Evolutionary conservation across 1,140 invertebrate species (phyloP).

Genomic region (Coptotermes formosanus): DNA sequence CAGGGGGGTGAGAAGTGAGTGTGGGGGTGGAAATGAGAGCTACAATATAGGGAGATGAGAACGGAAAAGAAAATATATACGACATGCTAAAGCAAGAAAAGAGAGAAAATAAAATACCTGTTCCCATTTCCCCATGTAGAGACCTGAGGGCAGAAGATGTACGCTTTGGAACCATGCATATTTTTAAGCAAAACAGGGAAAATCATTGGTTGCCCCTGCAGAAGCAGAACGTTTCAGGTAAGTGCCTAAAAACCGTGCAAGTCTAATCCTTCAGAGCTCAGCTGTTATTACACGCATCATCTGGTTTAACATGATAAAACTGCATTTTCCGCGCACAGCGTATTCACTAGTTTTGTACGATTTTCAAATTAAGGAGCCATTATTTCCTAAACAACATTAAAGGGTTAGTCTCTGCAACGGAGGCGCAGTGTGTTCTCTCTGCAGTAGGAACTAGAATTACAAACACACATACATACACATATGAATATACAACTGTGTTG

Average conservation of each 20-base stretch:
- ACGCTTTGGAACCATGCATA: neutral
- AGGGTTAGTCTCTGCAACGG: too few species aligned
- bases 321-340: too few species aligned
- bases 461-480: too few species aligned
- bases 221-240: neutral
- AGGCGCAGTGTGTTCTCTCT: too few species aligned
- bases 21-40: slow-evolving; percentile 6
- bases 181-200: neutral
- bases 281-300: too few species aligned
- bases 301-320: too few species aligned
- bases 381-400: too few species aligned
- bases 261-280: too few species aligned
- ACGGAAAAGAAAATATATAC: slow-evolving; percentile 6
- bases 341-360: too few species aligned
- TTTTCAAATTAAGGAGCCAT: too few species aligned
- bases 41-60: neutral
- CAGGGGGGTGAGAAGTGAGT: neutral
- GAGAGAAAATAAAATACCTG: neutral
- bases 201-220: neutral
- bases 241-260: too few species aligned
- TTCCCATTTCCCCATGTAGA: slow-evolving; percentile 10
- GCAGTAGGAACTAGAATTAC: too few species aligned
- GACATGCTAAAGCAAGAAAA: slow-evolving; percentile 5
- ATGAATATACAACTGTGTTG: neutral
- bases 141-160: neutral